phyloP scores from a whole-genome alignment of 2,797 vertebrate genomes.

The Mallotus villosus region DNA sequence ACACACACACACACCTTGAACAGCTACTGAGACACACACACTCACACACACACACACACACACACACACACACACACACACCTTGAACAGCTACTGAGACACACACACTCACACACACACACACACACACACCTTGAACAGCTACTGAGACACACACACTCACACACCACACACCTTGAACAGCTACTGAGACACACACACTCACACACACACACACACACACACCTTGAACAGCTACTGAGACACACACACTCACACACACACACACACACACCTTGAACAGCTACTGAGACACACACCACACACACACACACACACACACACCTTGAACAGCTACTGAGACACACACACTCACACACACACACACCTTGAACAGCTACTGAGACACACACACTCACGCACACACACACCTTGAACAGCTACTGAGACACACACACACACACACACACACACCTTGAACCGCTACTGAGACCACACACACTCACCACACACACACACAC shows the following conservation, averaged over 20 bases:
- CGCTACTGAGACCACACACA: conserved; percentile 55
- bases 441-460: conserved; percentile 46
- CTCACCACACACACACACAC: too few relatives aligned
- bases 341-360: background rate
- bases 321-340: conserved; percentile 66
- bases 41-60: too few relatives aligned
- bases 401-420: too few relatives aligned
- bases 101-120: background rate
- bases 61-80: background rate
- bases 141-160: conserved; percentile 52
- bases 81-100: background rate
- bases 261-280: background rate
- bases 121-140: conserved; percentile 46
- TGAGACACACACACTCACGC: background rate
- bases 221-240: conserved; percentile 65
- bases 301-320: conserved; percentile 17
- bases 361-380: background rate
- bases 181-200: background rate
- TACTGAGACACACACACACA: too few relatives aligned
- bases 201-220: conserved; percentile 14
- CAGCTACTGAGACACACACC: too few relatives aligned
- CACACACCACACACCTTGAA: background rate
- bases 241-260: conserved; percentile 16
- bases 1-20: too few relatives aligned
- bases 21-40: too few relatives aligned